Evolutionary conservation across 2,113 vertebrate species (phyloP).

Genomic region (Lophotis ruficrista): DNA sequence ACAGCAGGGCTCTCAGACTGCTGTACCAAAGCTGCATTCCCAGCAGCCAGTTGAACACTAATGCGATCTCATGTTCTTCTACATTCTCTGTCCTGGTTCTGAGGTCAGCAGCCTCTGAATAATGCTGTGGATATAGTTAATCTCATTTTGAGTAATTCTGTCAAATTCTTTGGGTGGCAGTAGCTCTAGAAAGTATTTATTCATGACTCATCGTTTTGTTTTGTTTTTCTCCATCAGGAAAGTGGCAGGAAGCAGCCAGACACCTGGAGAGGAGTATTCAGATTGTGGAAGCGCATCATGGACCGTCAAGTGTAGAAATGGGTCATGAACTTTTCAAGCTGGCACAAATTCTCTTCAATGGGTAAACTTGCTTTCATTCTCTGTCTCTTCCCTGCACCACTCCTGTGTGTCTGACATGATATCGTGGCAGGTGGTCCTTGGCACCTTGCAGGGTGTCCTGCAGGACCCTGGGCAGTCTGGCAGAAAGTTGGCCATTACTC

Average conservation of each 20-base stretch:
- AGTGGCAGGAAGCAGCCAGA: conserved; percentile 85
- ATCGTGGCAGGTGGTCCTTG: background rate
- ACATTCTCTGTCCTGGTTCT: background rate
- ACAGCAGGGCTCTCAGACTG: background rate
- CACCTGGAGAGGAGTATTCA: conserved; percentile 81
- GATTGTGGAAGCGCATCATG: conserved; percentile 80
- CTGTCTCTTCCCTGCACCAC: background rate
- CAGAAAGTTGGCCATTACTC: background rate
- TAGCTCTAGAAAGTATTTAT: background rate
- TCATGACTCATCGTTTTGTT: background rate
- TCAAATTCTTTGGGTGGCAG: background rate
- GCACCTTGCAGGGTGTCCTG: background rate
- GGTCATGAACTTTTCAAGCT: conserved; percentile 93
- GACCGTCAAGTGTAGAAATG: conserved; percentile 86
- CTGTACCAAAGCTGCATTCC: background rate
- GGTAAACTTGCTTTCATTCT: conserved; percentile 73
- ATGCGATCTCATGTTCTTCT: background rate
- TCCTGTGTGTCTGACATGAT: background rate
- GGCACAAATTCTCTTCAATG: conserved; percentile 92
- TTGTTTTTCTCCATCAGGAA: conserved; percentile 70
- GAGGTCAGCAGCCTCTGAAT: background rate
- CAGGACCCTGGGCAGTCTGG: background rate
- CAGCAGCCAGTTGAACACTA: background rate
- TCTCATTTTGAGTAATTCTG: background rate
- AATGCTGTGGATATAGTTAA: background rate